Base-by-base conservation (phyloP, 2,888 invertebrate genomes). In the Drosophila tanythrix region DNA sequence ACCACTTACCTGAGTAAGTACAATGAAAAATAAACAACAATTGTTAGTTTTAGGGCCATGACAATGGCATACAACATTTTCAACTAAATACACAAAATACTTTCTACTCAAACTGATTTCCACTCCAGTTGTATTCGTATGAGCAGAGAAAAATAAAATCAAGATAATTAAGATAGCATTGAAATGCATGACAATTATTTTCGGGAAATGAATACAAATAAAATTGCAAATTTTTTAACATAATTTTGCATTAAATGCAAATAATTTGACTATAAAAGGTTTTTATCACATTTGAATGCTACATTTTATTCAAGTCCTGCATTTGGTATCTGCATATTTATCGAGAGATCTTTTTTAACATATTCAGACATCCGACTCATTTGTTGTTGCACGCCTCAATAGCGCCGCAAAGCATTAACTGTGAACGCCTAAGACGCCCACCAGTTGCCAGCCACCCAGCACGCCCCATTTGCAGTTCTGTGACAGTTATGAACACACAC, bases 321-420 rank as follows among this genome's bases (percentile, higher is more conserved):
- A 46, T 46, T 46, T 46, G 21, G 25, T 25, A 46, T 46, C 46
- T 76, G n/a, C 55, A 25, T 38, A 50, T 76, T 55, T 58, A 76
- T 35, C 21, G 25, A 21, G 5, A 52, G 38, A 29, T 62, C 33
- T 50, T 58, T 74, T 62, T 74, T 15, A 31, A 15, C 15, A 18
- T 50, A 70, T 80, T 82, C 78, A 61, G 80, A 62, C 75, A 68
- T 72, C 68, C 74, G 64, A 84, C 76, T 82, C 83, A 80, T 83
- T 82, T 75, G 76, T 70, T 71, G 68, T 57, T 50, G 57, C 51
- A 40, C 40, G 52, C 31, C 56, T 52, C 21, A 21, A 53, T 57
- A 67, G 33, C n/a, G 68, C 68, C 71, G 38, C 53, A 60, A 61
- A 63, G 46, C 71, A 40, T 56, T 79, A 76, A 76, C 68, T 76